phyloP scores from a whole-genome alignment of 2,888 invertebrate genomes.

The Autographa pulchrina region DNA sequence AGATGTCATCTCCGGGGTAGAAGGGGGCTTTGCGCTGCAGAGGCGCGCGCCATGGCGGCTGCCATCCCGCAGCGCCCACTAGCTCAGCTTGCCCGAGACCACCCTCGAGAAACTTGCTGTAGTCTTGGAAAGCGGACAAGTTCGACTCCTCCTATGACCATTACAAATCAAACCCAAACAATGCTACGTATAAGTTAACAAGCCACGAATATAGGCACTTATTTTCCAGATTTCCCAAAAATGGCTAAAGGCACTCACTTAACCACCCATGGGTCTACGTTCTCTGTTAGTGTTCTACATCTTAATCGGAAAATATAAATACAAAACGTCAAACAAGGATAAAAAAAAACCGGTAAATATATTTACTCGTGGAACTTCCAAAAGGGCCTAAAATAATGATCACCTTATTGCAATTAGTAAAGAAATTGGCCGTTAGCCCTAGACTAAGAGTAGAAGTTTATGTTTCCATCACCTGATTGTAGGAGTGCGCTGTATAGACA shows the following conservation, averaged over 20 bases:
- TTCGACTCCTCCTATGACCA: conserved; percentile 81
- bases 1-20: conserved; percentile 87
- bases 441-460: background rate
- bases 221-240: background rate
- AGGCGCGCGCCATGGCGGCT: conserved; percentile 89
- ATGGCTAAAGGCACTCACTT: no score
- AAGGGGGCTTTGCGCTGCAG: conserved; percentile 89
- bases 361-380: no score
- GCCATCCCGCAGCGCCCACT: conserved; percentile 87
- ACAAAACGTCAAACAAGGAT: no score
- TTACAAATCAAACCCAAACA: conserved; percentile 6
- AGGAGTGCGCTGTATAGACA: conserved; percentile 92
- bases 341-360: no score
- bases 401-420: no score
- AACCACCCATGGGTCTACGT: no score
- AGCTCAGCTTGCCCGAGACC: conserved; percentile 89
- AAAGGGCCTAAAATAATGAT: no score
- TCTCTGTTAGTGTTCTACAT: no score
- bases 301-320: no score
- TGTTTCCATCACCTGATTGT: conserved; percentile 81
- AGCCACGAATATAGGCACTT: background rate
- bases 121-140: conserved; percentile 87
- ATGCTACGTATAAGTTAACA: background rate
- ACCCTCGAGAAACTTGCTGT: conserved; percentile 88
- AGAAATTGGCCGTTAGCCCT: background rate